Evolutionary conservation across 2,888 invertebrate genomes (phyloP), one percentile per base, ranked within the genome.

Genomic region (Cynaeus angustus): DNA sequence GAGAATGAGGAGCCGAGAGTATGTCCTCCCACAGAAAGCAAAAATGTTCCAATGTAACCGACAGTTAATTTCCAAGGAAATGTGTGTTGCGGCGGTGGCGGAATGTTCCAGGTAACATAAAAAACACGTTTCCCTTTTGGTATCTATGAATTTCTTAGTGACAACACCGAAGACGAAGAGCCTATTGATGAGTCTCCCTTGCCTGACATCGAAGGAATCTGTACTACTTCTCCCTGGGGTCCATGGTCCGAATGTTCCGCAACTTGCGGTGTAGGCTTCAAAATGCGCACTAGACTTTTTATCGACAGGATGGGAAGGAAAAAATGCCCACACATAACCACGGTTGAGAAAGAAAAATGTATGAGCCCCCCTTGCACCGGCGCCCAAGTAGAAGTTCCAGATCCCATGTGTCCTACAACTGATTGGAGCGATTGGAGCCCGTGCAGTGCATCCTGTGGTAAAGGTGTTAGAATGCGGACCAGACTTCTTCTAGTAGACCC

Each of bases 361-460:
- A 92, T 92, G 91, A 89, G 89, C 75, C 91, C 92, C 0, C 88
- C 89, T 1, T 94, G 94, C 79, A 83, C 85, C 0, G 87, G 58
- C 7, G 66, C 30, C 3, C 76, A 64, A 46, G 85, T 89, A 5
- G 89, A 88, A 75, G 75, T 85, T 0, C 82, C 87, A 1, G 91
- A 91, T 86, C 89, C 91, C 0, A 71, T 86, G 76, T 94, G 94
- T 78, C 93, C 94, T 67, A 92, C 94, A n/a, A 93, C 93, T 0
- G 90, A 90, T 56, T 98, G 97, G 97, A 91, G 94, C 66, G 92
- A 93, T 75, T 98, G 97, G 97, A 94, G 95, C 65, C 93, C 96
- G 0, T 98, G 97, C 86, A 93, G 94, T 56, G 94, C 93, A 0
- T 90, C 94, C 5, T 98, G 97, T 82, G 97, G 96, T 0, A 89